Conservation (phyloP, 2,797 vertebrate species). For the Botia kubotai region DNA sequence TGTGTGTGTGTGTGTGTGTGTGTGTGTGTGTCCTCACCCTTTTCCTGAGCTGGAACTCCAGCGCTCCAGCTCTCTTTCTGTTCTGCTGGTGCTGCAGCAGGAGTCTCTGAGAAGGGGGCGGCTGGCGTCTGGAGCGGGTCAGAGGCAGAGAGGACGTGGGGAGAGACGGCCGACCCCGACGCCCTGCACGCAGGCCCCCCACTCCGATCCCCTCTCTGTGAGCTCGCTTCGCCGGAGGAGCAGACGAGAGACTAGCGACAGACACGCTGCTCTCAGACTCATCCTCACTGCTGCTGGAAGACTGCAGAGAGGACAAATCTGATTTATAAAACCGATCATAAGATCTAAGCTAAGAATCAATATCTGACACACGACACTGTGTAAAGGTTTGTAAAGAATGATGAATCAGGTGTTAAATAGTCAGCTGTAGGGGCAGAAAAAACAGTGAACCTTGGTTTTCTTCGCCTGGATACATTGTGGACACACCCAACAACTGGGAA, state of each 20-base stretch:
- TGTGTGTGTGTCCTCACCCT: conserved; percentile 67
- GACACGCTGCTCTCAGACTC: conserved; percentile 70
- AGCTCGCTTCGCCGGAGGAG: conserved; percentile 70
- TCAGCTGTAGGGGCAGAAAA: no score
- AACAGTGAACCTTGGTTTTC: conserved; percentile 81
- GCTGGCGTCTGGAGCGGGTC: conserved; percentile 69
- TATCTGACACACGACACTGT: no score
- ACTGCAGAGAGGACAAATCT: conserved; percentile 59
- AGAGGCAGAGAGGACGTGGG: conserved; percentile 49
- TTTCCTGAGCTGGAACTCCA: conserved; percentile 79
- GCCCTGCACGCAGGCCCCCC: conserved; percentile 51
- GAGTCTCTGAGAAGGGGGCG: conserved; percentile 81
- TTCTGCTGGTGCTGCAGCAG: conserved; percentile 81
- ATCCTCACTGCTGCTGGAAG: conserved; percentile 72
- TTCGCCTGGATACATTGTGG: conserved; percentile 91
- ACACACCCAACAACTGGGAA: conserved; percentile 98
- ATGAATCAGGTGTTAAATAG: no score
- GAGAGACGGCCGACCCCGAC: conserved; percentile 51
- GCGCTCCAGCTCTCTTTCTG: conserved; percentile 77
- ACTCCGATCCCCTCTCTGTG: conserved; percentile 75
- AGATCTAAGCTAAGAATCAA: no score
- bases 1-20: no score
- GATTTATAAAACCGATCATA: neutral
- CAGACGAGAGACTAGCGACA: conserved; percentile 63
- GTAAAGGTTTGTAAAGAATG: no score